These are phyloP conservation scores for Lagopus leucura DNA, from an alignment of 2,113 vertebrate species.

Conservation along the genomic window DNA sequence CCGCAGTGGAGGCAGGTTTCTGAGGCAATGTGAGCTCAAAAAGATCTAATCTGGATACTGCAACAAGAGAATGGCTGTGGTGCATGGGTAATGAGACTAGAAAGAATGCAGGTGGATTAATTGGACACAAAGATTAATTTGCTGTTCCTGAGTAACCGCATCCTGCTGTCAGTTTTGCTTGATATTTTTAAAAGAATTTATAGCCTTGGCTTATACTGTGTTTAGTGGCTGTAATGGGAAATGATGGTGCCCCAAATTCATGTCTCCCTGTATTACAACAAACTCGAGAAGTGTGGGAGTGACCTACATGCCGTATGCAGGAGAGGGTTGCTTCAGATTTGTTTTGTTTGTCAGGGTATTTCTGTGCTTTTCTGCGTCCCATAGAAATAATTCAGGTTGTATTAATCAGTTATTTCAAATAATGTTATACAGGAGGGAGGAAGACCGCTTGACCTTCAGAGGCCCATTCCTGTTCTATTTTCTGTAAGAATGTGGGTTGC, in stretches of 20 bases:
- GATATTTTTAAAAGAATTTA: neutral
- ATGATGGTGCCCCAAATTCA: neutral
- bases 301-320: neutral
- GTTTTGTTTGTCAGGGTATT: neutral
- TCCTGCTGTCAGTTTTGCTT: neutral
- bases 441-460: neutral
- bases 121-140: neutral
- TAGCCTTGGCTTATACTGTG: too few species aligned
- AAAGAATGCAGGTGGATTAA: neutral
- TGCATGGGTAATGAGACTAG: neutral
- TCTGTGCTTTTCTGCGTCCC: neutral
- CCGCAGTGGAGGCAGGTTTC: accelerated
- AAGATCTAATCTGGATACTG: neutral
- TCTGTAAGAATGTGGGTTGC: neutral
- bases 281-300: neutral
- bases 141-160: neutral
- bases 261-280: neutral
- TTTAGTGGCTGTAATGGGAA: neutral
- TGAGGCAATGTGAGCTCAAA: neutral
- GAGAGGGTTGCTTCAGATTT: neutral
- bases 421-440: neutral
- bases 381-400: neutral
- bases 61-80: neutral
- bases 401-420: neutral
- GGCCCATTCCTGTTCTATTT: neutral